Evolutionary conservation across 23 tunicate genomes (phyloP).

Genomic region (Halocynthia aurantium): DNA sequence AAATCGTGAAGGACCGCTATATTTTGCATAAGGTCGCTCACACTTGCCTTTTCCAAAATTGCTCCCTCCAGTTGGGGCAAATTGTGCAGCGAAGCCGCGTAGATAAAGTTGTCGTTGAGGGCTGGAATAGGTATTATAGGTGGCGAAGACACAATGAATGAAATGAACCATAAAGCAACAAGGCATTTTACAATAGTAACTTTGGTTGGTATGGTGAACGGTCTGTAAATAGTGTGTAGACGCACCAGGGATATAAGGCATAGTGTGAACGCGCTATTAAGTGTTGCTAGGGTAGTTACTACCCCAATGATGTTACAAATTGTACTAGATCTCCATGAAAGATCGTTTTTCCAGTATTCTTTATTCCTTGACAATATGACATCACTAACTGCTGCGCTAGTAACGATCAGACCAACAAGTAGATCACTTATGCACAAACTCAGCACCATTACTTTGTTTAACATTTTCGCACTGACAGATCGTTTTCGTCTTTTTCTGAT

Average conservation of each 20-base stretch:
- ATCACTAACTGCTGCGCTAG: background rate
- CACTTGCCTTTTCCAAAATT: background rate
- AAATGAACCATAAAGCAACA: background rate
- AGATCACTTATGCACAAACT: background rate
- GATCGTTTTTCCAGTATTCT: slow-evolving; percentile 5
- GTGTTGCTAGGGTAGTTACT: background rate
- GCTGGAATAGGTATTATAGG: too few relatives aligned
- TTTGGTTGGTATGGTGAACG: background rate
- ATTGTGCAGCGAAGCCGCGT: background rate
- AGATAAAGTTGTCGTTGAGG: background rate
- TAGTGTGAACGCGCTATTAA: background rate
- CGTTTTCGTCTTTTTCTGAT: background rate
- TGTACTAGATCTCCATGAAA: background rate
- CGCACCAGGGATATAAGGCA: background rate
- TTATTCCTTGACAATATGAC: background rate
- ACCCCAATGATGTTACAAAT: background rate
- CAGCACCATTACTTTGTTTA: background rate
- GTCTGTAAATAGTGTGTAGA: slow-evolving; percentile 2
- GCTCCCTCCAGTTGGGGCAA: slow-evolving; percentile 13
- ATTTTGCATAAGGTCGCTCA: background rate
- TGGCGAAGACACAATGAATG: too few relatives aligned
- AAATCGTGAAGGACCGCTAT: background rate
- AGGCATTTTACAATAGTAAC: background rate
- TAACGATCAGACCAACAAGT: background rate
- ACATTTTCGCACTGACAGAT: background rate